Percentiles rank a stretch among this genome's conserved stretches.
phyloP scores from a whole-genome alignment of 1,140 invertebrate genomes.

The Plodia interpunctella region DNA sequence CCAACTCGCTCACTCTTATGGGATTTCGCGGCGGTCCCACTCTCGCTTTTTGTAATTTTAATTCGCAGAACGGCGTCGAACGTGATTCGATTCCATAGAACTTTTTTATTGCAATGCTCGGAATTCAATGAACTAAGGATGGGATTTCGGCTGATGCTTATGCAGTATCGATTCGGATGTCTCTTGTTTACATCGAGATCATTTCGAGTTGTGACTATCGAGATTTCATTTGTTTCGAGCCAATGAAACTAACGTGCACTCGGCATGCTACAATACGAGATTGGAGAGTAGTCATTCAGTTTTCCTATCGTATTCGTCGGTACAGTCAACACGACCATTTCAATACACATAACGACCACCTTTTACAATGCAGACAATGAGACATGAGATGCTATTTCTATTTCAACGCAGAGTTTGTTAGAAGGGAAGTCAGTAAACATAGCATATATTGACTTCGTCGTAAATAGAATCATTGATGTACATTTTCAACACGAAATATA shows the following conservation, averaged over 20 bases:
- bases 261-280: neutral
- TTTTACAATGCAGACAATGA: no score
- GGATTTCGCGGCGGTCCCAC: conserved; percentile 36
- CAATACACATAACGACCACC: no score
- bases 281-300: neutral
- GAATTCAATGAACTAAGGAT: conserved; percentile 57
- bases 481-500: no score
- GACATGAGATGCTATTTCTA: no score
- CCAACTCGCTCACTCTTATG: conserved; percentile 47
- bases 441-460: no score
- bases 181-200: conserved; percentile 2
- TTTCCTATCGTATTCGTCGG: neutral
- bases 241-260: conserved; percentile 25
- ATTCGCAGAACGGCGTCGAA: conserved; percentile 72
- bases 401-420: no score
- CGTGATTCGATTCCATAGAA: conserved; percentile 69
- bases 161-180: conserved; percentile 31
- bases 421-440: no score
- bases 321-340: no score
- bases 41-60: conserved; percentile 75
- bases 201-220: neutral
- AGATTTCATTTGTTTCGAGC: neutral
- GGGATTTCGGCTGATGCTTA: conserved; percentile 47
- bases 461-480: no score
- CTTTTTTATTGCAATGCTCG: conserved; percentile 68